Evolutionary conservation across 2,888 invertebrate genomes (phyloP), one percentile per base, ranked within the genome.

Genomic region (Meteorus colon): DNA sequence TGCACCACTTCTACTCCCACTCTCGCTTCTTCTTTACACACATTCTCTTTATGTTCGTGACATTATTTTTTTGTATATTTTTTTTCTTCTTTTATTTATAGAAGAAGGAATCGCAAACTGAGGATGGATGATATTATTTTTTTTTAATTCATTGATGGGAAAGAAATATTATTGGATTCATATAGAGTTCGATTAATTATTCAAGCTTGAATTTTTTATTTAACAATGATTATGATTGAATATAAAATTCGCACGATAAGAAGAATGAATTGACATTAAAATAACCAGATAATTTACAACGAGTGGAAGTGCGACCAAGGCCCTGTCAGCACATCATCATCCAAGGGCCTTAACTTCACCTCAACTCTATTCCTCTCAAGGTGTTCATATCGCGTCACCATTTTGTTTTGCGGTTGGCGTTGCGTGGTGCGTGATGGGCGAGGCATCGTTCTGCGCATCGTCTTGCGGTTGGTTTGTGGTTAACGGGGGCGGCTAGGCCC

Each of bases 401-500:
- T 89, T 89, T 89, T 89, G 89, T 89, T 89, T 88, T 88, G 89
- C 84, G 89, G 89, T 89, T 82, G 82, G 80, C 79, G 82, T 81
- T 82, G 84, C 83, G 82, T 81, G 80, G 82, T 78, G 81, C 79
- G 81, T 82, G 81, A 82, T 79, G 80, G 80, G 82, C 79, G 79
- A 78, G 80, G 79, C 77, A 80, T 82, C 84, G 88, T 87, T 88
- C 88, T 89, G 89, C 89, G 89, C 89, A 89, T 89, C 89, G 89
- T 89, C 89, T 89, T 89, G 89, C 88, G 89, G 89, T 89, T 89
- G 89, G 89, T 89, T 88, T 89, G 89, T 82, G 89, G 89, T 89
- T 86, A 86, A 62, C 63, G 59, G 87, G 87, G 88, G 86, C 85
- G 86, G 87, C 87, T 86, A 87, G 87, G 88, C 85, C 86, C 86